phyloP scores from a whole-genome alignment of 1,140 invertebrate genomes.

The Globodera ellingtonae region DNA sequence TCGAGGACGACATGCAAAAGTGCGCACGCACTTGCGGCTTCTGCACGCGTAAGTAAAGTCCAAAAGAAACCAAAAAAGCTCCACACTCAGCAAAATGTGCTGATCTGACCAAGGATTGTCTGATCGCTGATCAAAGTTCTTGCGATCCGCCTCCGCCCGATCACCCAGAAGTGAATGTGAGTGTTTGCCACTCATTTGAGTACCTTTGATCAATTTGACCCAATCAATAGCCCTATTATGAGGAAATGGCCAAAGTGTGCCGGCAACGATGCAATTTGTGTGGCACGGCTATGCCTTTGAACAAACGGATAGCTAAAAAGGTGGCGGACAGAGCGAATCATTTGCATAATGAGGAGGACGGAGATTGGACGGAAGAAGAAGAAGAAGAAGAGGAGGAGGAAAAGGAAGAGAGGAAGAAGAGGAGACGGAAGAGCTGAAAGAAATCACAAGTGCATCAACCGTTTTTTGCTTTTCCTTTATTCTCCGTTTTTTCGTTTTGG shows the following conservation, averaged over 20 bases:
- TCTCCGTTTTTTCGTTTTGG: too few species aligned
- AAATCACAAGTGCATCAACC: not conserved
- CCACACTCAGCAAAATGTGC: constrained; percentile 18
- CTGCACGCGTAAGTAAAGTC: constrained; percentile 18
- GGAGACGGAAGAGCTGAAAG: not conserved
- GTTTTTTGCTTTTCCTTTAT: too few species aligned
- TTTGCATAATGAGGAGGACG: not conserved
- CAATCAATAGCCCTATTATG: constrained; percentile 12
- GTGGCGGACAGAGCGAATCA: constrained; percentile 7
- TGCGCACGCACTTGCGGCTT: constrained; percentile 25
- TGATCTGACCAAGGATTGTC: constrained; percentile 24
- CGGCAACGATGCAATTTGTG: constrained; percentile 20
- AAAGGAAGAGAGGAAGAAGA: not conserved
- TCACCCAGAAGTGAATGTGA: constrained; percentile 19
- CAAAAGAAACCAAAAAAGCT: not conserved
- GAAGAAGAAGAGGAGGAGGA: constrained; percentile 3
- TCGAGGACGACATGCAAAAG: constrained; percentile 25
- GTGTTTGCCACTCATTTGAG: not conserved
- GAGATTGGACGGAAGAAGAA: not conserved
- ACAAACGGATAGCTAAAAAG: constrained; percentile 2
- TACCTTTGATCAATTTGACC: not conserved
- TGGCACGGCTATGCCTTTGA: constrained; percentile 5
- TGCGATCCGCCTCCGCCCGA: constrained; percentile 12
- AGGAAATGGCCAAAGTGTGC: constrained; percentile 18
- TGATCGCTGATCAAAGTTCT: constrained; percentile 1